Percentiles rank a stretch among this genome's conserved stretches.
These are phyloP conservation scores for Kryptolebias ocellatus DNA, from an alignment of 2,797 vertebrate genomes.

Conservation along the genomic window DNA sequence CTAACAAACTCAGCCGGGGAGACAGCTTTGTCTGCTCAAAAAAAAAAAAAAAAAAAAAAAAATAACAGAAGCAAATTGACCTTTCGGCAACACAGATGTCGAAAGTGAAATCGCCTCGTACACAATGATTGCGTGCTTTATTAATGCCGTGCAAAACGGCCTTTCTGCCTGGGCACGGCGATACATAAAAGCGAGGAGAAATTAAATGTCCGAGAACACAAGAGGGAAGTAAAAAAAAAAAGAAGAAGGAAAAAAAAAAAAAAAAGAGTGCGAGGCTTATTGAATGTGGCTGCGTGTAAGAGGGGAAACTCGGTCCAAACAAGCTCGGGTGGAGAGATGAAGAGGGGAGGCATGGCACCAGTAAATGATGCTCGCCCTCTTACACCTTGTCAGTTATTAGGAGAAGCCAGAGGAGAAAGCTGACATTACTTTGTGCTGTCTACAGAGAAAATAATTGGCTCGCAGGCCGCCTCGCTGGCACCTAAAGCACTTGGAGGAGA, in stretches of 20 bases:
- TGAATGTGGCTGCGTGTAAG: slow-evolving; percentile 56
- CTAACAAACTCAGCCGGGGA: slow-evolving; percentile 74
- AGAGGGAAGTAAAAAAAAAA: slow-evolving; percentile 52
- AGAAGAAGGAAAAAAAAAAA: slow-evolving; percentile 43
- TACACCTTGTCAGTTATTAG: slow-evolving; percentile 80
- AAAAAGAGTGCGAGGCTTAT: slow-evolving; percentile 50
- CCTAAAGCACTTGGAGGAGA: slow-evolving; percentile 53
- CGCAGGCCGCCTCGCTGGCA: slow-evolving; percentile 53
- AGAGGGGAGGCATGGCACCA: slow-evolving; percentile 68
- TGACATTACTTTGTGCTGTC: slow-evolving; percentile 77
- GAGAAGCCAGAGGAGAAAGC: slow-evolving; percentile 75
- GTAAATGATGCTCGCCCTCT: slow-evolving; percentile 76
- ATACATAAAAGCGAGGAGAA: slow-evolving; percentile 42
- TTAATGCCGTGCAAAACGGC: slow-evolving; percentile 18
- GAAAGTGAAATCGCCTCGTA: slow-evolving; percentile 1
- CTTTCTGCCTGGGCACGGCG: slow-evolving; percentile 25
- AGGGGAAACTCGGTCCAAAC: slow-evolving; percentile 59
- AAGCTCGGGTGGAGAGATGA: slow-evolving; percentile 64
- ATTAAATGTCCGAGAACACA: slow-evolving; percentile 53
- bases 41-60: slow-evolving; percentile 5
- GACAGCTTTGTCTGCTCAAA: slow-evolving; percentile 26
- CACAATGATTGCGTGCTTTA: slow-evolving; percentile 7
- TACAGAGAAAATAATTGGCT: slow-evolving; percentile 77
- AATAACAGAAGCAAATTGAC: slow-evolving; percentile 28
- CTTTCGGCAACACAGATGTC: slow-evolving; percentile 25